Percentiles rank a stretch among this genome's conserved stretches.
These are phyloP conservation scores for Orius laevigatus DNA, from an alignment of 1,140 invertebrate genomes.

Conservation along the genomic window DNA sequence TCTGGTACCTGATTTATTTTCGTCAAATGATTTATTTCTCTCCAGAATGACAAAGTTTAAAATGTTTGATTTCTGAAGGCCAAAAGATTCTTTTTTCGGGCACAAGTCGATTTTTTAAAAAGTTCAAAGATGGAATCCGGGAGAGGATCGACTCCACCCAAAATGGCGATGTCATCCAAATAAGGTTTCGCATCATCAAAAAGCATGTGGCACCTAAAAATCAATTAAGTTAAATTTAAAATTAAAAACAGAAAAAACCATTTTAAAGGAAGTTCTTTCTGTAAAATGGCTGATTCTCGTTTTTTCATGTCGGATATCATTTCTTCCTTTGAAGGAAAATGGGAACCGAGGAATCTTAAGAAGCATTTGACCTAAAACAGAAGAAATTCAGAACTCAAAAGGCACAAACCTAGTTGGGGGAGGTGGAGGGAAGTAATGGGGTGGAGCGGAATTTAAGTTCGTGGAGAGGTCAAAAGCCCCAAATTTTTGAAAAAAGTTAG, in stretches of 20 bases:
- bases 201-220: not conserved
- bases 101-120: not conserved
- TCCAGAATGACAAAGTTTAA: too few species aligned
- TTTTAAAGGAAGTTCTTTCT: conserved; percentile 24
- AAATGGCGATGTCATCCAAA: not conserved
- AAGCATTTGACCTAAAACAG: conserved; percentile 35
- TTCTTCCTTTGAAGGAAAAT: conserved; percentile 32
- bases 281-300: conserved; percentile 17
- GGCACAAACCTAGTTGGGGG: conserved; percentile 26
- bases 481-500: too few species aligned
- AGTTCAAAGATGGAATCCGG: not conserved
- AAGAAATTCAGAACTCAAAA: conserved; percentile 29
- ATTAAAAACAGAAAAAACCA: not conserved
- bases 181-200: not conserved
- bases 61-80: not conserved
- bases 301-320: conserved; percentile 33
- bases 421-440: too few species aligned
- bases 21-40: too few species aligned
- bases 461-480: too few species aligned
- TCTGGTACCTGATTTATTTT: too few species aligned
- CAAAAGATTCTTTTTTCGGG: not conserved
- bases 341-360: conserved; percentile 30
- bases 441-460: too few species aligned
- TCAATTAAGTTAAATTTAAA: not conserved
- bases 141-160: not conserved